phyloP scores from a whole-genome alignment of 2,797 vertebrate genomes.

The Meda fulgida region DNA sequence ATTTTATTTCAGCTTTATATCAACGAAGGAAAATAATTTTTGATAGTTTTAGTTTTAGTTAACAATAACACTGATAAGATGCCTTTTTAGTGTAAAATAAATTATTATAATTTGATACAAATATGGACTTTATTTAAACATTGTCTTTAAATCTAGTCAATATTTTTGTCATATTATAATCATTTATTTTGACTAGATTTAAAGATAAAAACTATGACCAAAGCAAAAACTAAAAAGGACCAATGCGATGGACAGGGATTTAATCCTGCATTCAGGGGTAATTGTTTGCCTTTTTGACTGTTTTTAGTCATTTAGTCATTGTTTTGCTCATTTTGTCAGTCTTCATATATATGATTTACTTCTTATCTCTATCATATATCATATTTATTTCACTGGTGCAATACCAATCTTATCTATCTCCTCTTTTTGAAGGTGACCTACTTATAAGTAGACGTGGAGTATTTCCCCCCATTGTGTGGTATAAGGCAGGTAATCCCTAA shows the following conservation, averaged over 20 bases:
- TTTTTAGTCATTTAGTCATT: background rate
- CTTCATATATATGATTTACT: background rate
- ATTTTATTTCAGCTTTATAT: background rate
- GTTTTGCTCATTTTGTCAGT: background rate
- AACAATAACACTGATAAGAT: background rate
- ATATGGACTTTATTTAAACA: background rate
- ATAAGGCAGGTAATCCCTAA: constrained; percentile 34
- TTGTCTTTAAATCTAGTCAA: too few relatives aligned
- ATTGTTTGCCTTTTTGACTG: background rate
- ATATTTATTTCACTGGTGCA: background rate
- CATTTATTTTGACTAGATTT: too few relatives aligned
- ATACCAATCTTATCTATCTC: background rate
- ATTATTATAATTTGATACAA: background rate
- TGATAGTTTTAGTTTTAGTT: background rate
- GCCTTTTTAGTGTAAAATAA: background rate
- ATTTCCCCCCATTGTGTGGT: constrained; percentile 1
- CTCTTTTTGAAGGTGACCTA: constrained; percentile 23
- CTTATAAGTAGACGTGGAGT: constrained; percentile 4
- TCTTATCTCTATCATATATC: background rate
- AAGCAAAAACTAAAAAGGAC: background rate
- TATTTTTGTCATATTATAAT: too few relatives aligned
- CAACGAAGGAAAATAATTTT: background rate
- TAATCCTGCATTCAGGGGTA: background rate
- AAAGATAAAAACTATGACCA: too few relatives aligned
- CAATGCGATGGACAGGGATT: background rate